Percentiles rank a stretch among this genome's conserved stretches.
Evolutionary conservation across 64 coral and sea anemone species (phyloP).

Genomic region (Stichodactyla helianthus): DNA sequence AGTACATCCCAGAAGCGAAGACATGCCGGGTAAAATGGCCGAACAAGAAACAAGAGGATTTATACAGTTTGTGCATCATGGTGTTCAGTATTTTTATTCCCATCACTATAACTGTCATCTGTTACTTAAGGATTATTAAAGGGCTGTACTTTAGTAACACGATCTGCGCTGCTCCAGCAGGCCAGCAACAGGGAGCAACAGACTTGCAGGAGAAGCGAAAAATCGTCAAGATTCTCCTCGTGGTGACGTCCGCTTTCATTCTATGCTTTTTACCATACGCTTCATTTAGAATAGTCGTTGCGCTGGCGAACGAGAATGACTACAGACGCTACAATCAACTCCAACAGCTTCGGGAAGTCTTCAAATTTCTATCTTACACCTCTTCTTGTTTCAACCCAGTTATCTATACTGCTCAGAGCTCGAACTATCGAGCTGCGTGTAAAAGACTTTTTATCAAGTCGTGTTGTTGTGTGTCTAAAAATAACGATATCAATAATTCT

Average conservation of each 20-base stretch:
- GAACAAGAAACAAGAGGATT: not conserved
- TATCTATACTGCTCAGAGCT: constrained; percentile 42
- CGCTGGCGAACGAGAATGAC: not conserved
- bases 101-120: constrained; percentile 12
- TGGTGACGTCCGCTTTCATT: not conserved
- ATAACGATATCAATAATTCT: not conserved
- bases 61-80: constrained; percentile 31
- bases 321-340: constrained; percentile 2
- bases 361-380: constrained; percentile 29
- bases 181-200: not conserved
- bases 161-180: not conserved
- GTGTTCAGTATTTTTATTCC: constrained; percentile 1
- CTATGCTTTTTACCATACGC: constrained; percentile 35
- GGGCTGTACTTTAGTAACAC: constrained; percentile 21
- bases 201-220: constrained; percentile 31
- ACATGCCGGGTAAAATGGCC: constrained; percentile 34
- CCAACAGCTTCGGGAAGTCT: constrained; percentile 3
- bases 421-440: constrained; percentile 30
- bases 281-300: constrained; percentile 5
- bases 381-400: constrained; percentile 33
- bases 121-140: constrained; percentile 46
- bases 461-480: not conserved
- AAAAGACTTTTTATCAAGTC: constrained; percentile 2
- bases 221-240: constrained; percentile 36
- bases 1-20: constrained; percentile 21